Evolutionary conservation across 2,113 vertebrate species (phyloP).

Genomic region (Sander lucioperca): DNA sequence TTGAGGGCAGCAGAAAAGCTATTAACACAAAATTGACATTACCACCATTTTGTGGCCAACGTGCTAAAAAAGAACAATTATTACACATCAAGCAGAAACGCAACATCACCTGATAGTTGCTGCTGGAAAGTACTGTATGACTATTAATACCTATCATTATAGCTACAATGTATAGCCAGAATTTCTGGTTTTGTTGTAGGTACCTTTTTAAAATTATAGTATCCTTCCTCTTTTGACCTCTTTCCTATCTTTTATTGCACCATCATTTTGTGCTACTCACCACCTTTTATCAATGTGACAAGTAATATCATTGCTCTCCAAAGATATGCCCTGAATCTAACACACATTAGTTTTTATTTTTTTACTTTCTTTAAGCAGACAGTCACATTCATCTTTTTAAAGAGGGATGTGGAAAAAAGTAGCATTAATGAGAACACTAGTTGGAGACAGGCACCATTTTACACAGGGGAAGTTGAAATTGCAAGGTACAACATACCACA

Average conservation of each 20-base stretch:
- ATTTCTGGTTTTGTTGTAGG: background rate
- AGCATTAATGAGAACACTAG: background rate
- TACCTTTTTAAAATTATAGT: background rate
- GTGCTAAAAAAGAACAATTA: too few species aligned
- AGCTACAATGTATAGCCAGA: background rate
- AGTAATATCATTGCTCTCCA: background rate
- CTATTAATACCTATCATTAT: too few species aligned
- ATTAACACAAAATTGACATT: too few species aligned
- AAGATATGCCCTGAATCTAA: background rate
- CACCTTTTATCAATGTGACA: constrained; percentile 1
- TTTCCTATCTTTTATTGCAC: background rate
- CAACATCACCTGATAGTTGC: too few species aligned
- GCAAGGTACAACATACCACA: background rate
- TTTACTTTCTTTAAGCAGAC: background rate
- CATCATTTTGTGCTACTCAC: background rate
- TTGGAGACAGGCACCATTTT: background rate
- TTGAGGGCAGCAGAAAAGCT: too few species aligned
- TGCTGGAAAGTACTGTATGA: too few species aligned
- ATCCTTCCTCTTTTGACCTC: background rate
- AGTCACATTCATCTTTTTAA: background rate
- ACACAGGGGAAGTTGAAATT: background rate
- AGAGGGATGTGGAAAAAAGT: background rate
- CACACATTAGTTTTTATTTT: background rate
- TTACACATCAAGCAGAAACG: too few species aligned
- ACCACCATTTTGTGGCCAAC: too few species aligned